Base-by-base conservation (phyloP, 2,888 invertebrate genomes). In the Thumatha senex region DNA sequence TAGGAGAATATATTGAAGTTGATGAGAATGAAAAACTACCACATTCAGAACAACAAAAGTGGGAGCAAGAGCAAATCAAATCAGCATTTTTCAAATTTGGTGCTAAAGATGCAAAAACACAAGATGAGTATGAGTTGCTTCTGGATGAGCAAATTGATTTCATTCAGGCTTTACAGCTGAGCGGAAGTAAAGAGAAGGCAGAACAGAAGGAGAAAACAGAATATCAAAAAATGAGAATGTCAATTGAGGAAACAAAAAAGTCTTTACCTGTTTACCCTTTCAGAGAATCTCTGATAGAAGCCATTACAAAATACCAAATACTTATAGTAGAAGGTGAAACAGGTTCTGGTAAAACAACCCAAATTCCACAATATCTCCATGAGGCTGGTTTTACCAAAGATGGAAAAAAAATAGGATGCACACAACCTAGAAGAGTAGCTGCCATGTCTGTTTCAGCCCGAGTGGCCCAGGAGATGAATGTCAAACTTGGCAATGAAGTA, bases 401-500 rank as follows among this genome's bases (percentile, higher is more conserved):
- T 76, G 95, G 94, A 34, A 97, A 97, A 89, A 95, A 96, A 84
- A 97, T 99, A 72, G 99, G 99, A 0, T 99, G 99, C 77, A 99
- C 99, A 0, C 98, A 99, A 82, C 99, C 99, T 0, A 92, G 99
- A 61, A 93, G 99, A 82, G 99, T 99, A 1, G 99, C 99, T 15
- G 99, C 99, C 2, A 99, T 99, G 99, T 98, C 98, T n/a, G 99
- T 99, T 15, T 98, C 99, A 14, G 96, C 99, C 3, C 94, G 99
- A 80, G 99, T 99, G 0, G 97, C 99, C 2, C 97, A 99, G 80
- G 99, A 99, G 93, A 98, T 99, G 97, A 94, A 95, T 63, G 96
- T 97, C 0, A 99, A 99, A 89, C 92, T 99, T 24, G 99, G 99
- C 44, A 97, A 96, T 82, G 97, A 97, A 92, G 97, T 97, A 43